Conservation (phyloP, 1,140 invertebrate species). For the Micrasema longulum region DNA sequence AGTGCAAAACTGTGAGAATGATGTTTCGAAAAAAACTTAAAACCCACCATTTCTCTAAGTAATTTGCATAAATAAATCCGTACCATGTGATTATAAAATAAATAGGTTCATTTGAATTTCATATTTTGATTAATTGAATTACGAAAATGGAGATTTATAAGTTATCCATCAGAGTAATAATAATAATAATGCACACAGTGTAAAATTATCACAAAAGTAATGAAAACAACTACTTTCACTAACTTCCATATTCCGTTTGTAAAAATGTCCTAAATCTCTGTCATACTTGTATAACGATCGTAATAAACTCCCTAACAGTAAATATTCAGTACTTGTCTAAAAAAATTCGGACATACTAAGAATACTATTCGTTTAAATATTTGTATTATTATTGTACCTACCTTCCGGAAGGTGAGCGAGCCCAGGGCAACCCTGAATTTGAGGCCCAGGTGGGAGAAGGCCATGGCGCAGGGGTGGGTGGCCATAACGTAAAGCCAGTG, state of each 20-base stretch:
- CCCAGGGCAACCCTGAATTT: slow-evolving; percentile 59
- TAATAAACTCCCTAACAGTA: background rate
- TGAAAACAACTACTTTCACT: background rate
- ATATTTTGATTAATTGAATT: too few species aligned
- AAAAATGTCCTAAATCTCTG: background rate
- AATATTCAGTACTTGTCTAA: background rate
- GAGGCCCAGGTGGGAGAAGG: slow-evolving; percentile 63
- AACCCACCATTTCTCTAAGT: too few species aligned
- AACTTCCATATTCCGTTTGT: background rate
- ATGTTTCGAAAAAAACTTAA: too few species aligned
- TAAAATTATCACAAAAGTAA: background rate
- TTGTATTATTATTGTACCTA: background rate
- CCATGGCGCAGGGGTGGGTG: slow-evolving; percentile 74
- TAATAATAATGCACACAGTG: too few species aligned
- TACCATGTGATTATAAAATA: too few species aligned
- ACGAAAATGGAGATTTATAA: too few species aligned
- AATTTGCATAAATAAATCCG: too few species aligned
- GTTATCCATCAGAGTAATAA: too few species aligned
- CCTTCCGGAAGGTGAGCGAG: slow-evolving; percentile 59
- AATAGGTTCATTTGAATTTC: too few species aligned
- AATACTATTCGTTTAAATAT: background rate
- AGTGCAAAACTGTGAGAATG: too few species aligned
- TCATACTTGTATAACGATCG: background rate
- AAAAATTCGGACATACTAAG: background rate
- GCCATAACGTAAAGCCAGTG: slow-evolving; percentile 63